Percentiles rank a stretch among this genome's conserved stretches.
Conservation (phyloP, 2,888 invertebrate species). For the Leucozona laternaria region DNA sequence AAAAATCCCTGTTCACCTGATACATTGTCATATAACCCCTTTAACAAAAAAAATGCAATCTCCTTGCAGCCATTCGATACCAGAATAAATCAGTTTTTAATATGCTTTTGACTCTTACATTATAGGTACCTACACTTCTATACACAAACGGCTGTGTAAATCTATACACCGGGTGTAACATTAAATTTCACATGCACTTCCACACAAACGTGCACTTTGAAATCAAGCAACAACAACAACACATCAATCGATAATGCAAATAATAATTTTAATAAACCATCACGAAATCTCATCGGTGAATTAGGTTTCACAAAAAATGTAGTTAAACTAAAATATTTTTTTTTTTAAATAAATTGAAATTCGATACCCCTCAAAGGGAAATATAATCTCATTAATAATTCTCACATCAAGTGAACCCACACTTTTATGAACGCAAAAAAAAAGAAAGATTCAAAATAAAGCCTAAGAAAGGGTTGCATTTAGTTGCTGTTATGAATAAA, state of each 20-base stretch:
- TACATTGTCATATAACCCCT: conserved; percentile 30
- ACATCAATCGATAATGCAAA: conserved; percentile 60
- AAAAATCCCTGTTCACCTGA: conserved; percentile 12
- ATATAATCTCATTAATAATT: conserved; percentile 72
- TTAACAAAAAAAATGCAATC: conserved; percentile 5
- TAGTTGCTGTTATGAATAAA: not conserved
- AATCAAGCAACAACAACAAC: conserved; percentile 33
- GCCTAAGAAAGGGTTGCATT: not conserved
- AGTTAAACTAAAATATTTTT: conserved; percentile 40
- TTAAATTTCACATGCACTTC: conserved; percentile 48
- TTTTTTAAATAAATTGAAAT: conserved; percentile 39
- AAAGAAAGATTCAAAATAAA: not conserved
- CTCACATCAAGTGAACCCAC: conserved; percentile 15
- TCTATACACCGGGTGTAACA: conserved; percentile 57
- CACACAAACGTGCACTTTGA: conserved; percentile 5
- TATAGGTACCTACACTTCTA: not conserved
- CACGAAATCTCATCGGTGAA: conserved; percentile 61
- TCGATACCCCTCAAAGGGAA: conserved; percentile 59
- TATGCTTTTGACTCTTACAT: conserved; percentile 4
- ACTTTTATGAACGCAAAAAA: not conserved
- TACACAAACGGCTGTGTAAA: conserved; percentile 35
- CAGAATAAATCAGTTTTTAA: conserved; percentile 27
- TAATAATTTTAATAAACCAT: conserved; percentile 68
- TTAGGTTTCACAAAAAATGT: conserved; percentile 70
- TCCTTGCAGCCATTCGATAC: conserved; percentile 34